Evolutionary conservation across 2,888 invertebrate genomes (phyloP).

Genomic region (Drosophila austrosaltans): DNA sequence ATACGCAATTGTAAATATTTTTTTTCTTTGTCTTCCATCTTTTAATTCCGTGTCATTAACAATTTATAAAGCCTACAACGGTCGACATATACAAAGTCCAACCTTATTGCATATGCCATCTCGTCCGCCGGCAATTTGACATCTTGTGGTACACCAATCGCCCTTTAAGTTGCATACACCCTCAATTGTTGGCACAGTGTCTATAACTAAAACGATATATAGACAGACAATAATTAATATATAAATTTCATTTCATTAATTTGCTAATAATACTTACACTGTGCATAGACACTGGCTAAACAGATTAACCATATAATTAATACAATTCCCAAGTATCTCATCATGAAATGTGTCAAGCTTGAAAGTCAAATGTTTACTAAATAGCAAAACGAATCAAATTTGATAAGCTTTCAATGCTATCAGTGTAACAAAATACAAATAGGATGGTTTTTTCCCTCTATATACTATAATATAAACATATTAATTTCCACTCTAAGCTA

Average conservation of each 20-base stretch:
- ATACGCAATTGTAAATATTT: constrained; percentile 62
- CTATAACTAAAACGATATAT: constrained; percentile 39
- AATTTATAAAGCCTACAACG: constrained; percentile 44
- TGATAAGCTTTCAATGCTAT: constrained; percentile 15
- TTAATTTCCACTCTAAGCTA: too few species aligned
- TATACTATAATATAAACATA: too few species aligned
- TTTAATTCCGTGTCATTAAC: constrained; percentile 29
- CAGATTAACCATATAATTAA: constrained; percentile 45
- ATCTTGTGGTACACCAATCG: constrained; percentile 67
- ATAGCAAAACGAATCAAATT: constrained; percentile 1
- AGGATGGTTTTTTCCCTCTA: too few species aligned
- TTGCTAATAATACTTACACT: constrained; percentile 43
- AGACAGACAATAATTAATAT: not conserved
- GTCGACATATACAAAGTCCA: constrained; percentile 69
- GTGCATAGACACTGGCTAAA: constrained; percentile 31
- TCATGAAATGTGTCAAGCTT: constrained; percentile 38
- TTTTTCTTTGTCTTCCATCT: not conserved
- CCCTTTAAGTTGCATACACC: constrained; percentile 67
- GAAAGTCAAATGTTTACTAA: constrained; percentile 42
- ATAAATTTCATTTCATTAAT: constrained; percentile 10
- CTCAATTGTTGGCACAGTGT: constrained; percentile 51
- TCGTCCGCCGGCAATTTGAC: constrained; percentile 74
- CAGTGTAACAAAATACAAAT: not conserved
- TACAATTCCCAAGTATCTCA: constrained; percentile 52
- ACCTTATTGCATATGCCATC: constrained; percentile 73